Percentiles rank a stretch among this genome's conserved stretches.
Evolutionary conservation across 1,140 invertebrate genomes (phyloP).

Genomic region (Drosophila funebris): DNA sequence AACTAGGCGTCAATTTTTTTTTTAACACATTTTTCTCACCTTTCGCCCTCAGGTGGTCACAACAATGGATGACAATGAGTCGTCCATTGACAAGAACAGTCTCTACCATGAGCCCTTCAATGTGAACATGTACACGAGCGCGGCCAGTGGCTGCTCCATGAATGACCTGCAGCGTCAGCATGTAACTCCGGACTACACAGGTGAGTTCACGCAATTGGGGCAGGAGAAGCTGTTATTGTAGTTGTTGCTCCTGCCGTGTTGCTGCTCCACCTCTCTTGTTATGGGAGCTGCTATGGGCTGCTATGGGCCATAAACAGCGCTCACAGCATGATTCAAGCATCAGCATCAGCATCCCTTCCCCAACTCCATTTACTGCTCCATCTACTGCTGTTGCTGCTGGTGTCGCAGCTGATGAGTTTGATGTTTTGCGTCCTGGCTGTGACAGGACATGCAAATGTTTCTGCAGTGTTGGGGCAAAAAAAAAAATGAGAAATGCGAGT

Average conservation of each 20-base stretch:
- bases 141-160: slow-evolving; percentile 81
- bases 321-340: slow-evolving; percentile 55
- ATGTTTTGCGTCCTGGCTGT: slow-evolving; percentile 74
- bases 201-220: slow-evolving; percentile 63
- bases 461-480: slow-evolving; percentile 36
- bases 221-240: neutral
- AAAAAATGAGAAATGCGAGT: slow-evolving; percentile 23
- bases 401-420: slow-evolving; percentile 76
- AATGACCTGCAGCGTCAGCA: slow-evolving; percentile 84
- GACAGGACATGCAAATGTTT: slow-evolving; percentile 80
- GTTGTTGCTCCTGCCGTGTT: slow-evolving; percentile 7
- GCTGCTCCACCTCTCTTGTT: neutral
- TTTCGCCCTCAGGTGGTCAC: slow-evolving; percentile 72
- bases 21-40: slow-evolving; percentile 35
- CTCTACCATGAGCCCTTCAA: slow-evolving; percentile 85
- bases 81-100: slow-evolving; percentile 84
- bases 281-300: neutral
- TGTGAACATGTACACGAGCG: slow-evolving; percentile 84
- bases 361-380: neutral
- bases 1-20: slow-evolving; percentile 34
- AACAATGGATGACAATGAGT: slow-evolving; percentile 84
- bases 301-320: slow-evolving; percentile 55
- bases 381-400: slow-evolving; percentile 40
- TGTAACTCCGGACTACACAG: slow-evolving; percentile 84
- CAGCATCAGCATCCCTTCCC: slow-evolving; percentile 14